Evolutionary conservation across 1,140 invertebrate genomes (phyloP).

Genomic region (Aphidius gifuensis): DNA sequence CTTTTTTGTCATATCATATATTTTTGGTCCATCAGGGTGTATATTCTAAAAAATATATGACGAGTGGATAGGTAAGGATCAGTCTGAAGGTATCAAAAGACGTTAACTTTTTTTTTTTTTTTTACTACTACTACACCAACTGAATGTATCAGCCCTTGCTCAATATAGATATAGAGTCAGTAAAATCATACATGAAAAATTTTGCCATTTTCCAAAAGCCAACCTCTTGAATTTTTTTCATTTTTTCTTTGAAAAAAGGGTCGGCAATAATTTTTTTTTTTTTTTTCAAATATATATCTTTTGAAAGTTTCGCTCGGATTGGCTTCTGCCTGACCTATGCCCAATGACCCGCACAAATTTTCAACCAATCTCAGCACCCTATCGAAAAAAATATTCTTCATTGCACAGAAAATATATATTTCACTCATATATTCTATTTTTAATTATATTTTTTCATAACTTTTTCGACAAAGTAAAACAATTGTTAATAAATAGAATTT

Average conservation of each 20-base stretch:
- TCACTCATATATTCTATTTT: too few species aligned
- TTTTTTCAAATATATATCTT: constrained; percentile 40
- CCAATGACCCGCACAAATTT: constrained; percentile 49
- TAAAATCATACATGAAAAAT: constrained; percentile 6
- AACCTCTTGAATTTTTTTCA: constrained; percentile 17
- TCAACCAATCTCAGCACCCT: constrained; percentile 22
- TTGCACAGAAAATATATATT: too few species aligned
- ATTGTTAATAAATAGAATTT: too few species aligned
- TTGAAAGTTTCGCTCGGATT: constrained; percentile 46
- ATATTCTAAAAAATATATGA: not conserved
- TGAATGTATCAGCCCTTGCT: too few species aligned
- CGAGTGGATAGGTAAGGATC: too few species aligned
- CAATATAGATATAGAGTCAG: not conserved
- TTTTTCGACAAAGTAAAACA: too few species aligned
- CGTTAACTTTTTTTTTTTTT: too few species aligned
- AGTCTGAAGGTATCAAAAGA: too few species aligned
- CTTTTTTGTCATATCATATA: constrained; percentile 29
- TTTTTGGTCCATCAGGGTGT: not conserved
- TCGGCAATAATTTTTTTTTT: constrained; percentile 53
- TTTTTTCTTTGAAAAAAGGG: constrained; percentile 27
- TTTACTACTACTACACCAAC: too few species aligned
- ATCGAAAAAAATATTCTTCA: too few species aligned
- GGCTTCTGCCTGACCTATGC: constrained; percentile 53
- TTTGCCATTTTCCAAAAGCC: constrained; percentile 12
- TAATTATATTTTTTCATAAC: too few species aligned